Percentiles rank a stretch among this genome's conserved stretches.
Evolutionary conservation across 1,140 invertebrate species (phyloP).

Genomic region (Ips typographus): DNA sequence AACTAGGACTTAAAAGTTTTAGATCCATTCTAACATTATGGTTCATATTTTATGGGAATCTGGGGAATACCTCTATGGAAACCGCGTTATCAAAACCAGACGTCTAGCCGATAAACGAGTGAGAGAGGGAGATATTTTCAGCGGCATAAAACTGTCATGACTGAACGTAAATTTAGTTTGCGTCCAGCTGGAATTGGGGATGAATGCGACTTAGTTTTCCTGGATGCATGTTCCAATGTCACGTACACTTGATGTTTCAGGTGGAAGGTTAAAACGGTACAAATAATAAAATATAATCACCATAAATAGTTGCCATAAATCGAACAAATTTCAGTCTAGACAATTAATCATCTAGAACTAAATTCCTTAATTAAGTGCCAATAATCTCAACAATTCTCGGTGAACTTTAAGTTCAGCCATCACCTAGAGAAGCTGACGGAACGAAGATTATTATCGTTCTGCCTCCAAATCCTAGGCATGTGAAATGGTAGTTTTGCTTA

Average conservation of each 20-base stretch:
- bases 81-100: slow-evolving; percentile 23
- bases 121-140: slow-evolving; percentile 6
- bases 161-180: slow-evolving; percentile 8
- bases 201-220: not conserved
- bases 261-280: too few relatives aligned
- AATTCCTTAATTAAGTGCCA: slow-evolving; percentile 3
- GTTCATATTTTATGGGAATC: slow-evolving; percentile 23
- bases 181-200: slow-evolving; percentile 3
- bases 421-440: slow-evolving; percentile 2
- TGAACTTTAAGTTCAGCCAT: not conserved
- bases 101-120: slow-evolving; percentile 7
- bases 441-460: not conserved
- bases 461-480: not conserved
- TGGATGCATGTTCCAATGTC: too few relatives aligned
- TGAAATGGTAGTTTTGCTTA: not conserved
- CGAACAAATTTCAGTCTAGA: not conserved
- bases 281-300: too few relatives aligned
- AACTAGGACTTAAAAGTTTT: slow-evolving; percentile 25
- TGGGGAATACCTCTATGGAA: slow-evolving; percentile 3
- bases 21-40: slow-evolving; percentile 13
- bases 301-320: too few relatives aligned
- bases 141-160: slow-evolving; percentile 7
- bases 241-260: too few relatives aligned
- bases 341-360: slow-evolving; percentile 1
- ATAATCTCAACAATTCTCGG: not conserved